phyloP scores from a whole-genome alignment of 2,888 invertebrate genomes.

The Imbricaverruca yamaguchii region DNA sequence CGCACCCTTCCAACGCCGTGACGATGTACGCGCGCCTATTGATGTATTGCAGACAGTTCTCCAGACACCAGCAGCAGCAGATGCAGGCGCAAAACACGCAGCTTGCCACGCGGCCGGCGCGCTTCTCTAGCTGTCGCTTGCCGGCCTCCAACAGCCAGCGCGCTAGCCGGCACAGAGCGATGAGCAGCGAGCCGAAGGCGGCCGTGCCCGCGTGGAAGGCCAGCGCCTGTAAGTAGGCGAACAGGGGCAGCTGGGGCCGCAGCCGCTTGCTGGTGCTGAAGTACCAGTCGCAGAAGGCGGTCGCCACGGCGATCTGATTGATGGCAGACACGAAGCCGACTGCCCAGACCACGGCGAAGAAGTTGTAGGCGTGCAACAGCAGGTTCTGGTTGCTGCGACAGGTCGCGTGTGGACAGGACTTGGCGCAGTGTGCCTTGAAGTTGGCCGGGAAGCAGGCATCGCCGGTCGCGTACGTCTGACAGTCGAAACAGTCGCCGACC shows the following conservation, averaged over 20 bases:
- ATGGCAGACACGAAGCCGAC: not conserved
- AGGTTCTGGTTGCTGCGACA: not conserved
- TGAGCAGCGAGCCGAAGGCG: not conserved
- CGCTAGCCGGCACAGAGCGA: not conserved
- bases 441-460: not conserved
- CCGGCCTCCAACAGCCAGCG: not conserved
- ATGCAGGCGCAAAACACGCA: not conserved
- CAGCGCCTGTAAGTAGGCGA: not conserved
- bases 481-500: not conserved
- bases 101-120: not conserved
- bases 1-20: not conserved
- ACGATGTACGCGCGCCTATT: constrained; percentile 5
- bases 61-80: constrained; percentile 10
- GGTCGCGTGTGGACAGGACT: not conserved
- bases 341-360: not conserved
- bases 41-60: not conserved
- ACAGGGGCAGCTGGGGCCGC: not conserved
- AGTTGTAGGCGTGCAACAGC: not conserved
- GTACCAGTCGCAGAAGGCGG: not conserved
- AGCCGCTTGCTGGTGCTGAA: not conserved
- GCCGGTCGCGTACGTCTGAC: not conserved
- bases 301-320: not conserved
- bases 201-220: not conserved
- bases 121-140: not conserved
- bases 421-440: not conserved